A percentile compares a stretch with the other conserved stretches of the same genome.
These are phyloP conservation scores for Gambusia affinis DNA, from an alignment of 2,113 vertebrate species.

Conservation along the genomic window DNA sequence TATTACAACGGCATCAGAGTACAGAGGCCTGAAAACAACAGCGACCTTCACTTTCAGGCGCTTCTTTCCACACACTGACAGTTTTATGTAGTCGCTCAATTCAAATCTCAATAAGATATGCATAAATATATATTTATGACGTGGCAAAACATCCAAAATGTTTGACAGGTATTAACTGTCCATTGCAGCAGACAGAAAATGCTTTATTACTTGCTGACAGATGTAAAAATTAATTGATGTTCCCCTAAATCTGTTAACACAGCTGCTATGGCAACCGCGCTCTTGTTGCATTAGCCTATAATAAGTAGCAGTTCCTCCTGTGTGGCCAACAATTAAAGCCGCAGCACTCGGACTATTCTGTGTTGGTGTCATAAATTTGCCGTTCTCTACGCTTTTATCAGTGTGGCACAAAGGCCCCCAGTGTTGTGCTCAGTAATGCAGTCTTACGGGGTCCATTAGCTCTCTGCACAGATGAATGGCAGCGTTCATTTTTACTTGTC, in stretches of 20 bases:
- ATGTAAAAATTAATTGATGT: not conserved
- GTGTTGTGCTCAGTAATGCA: slow-evolving; percentile 72
- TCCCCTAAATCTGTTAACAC: slow-evolving; percentile 32
- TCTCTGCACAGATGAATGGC: slow-evolving; percentile 65
- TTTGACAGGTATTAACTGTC: too few species aligned
- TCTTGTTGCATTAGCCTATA: slow-evolving; percentile 38
- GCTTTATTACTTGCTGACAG: slow-evolving; percentile 1
- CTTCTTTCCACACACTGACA: not conserved
- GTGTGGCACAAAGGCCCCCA: slow-evolving; percentile 69
- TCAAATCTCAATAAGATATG: not conserved
- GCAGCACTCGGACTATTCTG: slow-evolving; percentile 38
- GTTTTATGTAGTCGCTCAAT: not conserved
- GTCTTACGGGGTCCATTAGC: slow-evolving; percentile 67
- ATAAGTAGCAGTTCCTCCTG: slow-evolving; percentile 29
- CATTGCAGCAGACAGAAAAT: not conserved
- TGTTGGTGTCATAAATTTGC: slow-evolving; percentile 46
- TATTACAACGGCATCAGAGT: too few species aligned
- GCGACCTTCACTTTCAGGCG: not conserved
- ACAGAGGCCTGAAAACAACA: too few species aligned
- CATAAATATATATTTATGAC: not conserved
- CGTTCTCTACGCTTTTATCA: slow-evolving; percentile 51
- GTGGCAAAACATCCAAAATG: not conserved
- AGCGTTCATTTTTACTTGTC: slow-evolving; percentile 68
- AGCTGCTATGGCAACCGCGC: slow-evolving; percentile 15
- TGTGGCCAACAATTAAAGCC: slow-evolving; percentile 32